phyloP scores from a whole-genome alignment of 2,888 invertebrate genomes.

The Aethes cnicana region DNA sequence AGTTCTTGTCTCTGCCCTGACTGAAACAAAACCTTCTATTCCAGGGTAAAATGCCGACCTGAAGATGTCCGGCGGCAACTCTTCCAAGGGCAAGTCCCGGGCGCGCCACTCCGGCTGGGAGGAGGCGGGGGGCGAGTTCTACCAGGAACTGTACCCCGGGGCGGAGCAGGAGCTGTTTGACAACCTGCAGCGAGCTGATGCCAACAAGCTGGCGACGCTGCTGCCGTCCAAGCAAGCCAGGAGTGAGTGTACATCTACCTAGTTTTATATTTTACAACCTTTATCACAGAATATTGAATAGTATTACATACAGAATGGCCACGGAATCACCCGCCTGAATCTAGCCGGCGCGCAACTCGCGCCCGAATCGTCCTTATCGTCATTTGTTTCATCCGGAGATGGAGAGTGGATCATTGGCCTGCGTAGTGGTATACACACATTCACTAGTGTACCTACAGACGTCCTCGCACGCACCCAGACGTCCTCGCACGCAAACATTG shows the following conservation, averaged over 20 bases:
- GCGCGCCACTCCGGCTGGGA: conserved; percentile 86
- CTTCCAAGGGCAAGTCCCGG: conserved; percentile 64
- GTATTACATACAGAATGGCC: no score
- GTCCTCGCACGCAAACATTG: no score
- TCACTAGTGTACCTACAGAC: no score
- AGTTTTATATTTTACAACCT: no score
- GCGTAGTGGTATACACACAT: no score
- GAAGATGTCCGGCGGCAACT: conserved; percentile 74
- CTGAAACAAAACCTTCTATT: background rate
- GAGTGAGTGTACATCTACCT: conserved; percentile 83
- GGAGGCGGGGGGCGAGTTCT: conserved; percentile 92
- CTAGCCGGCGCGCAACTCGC: no score
- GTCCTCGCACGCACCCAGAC: no score
- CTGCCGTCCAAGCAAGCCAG: conserved; percentile 91
- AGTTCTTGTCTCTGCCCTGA: background rate
- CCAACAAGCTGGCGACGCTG: conserved; percentile 88
- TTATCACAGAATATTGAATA: no score
- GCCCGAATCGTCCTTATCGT: no score
- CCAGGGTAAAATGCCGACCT: conserved; percentile 44
- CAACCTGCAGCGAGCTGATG: conserved; percentile 87
- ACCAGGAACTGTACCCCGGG: conserved; percentile 91
- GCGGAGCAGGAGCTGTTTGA: conserved; percentile 84
- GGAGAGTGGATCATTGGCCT: no score
- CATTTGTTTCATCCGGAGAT: no score
- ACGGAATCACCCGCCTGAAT: no score